Percentiles rank a stretch among this genome's conserved stretches.
Evolutionary conservation across 2,797 vertebrate species (phyloP).

Genomic region (Syngnathus rostellatus): DNA sequence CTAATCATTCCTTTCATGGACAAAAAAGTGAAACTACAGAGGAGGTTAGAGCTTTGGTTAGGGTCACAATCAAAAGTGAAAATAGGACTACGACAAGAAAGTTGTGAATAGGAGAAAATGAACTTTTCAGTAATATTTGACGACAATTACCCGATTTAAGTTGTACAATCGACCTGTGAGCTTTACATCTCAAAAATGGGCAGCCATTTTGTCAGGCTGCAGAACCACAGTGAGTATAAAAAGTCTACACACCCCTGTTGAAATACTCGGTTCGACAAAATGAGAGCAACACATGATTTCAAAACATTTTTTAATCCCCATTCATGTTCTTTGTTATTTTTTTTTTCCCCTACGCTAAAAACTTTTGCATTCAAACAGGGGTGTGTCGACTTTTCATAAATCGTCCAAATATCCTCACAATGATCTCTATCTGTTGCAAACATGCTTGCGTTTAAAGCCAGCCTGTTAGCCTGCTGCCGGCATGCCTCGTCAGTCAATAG

Average conservation of each 20-base stretch:
- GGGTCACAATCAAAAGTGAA: neutral
- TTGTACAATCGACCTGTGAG: no score
- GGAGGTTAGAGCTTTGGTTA: neutral
- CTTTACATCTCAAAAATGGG: neutral
- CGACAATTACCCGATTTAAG: neutral
- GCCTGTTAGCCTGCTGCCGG: slow-evolving; percentile 19
- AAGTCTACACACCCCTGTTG: neutral
- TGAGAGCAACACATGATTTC: slow-evolving; percentile 2
- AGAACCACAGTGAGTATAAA: neutral
- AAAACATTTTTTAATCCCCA: neutral
- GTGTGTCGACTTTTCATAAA: slow-evolving; percentile 1
- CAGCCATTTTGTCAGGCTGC: neutral
- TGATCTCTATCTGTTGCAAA: slow-evolving; percentile 31
- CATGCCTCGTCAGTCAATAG: slow-evolving; percentile 34
- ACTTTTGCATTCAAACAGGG: neutral
- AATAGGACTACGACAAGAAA: neutral
- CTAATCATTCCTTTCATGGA: neutral
- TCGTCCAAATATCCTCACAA: slow-evolving; percentile 3
- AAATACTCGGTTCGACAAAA: neutral
- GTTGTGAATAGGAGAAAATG: neutral
- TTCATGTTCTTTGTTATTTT: no score
- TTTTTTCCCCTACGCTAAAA: neutral
- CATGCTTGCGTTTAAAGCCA: slow-evolving; percentile 39
- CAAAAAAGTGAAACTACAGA: neutral
- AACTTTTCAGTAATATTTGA: slow-evolving; percentile 4